Percentiles rank a stretch among this genome's conserved stretches.
These are phyloP conservation scores for Phragmatobia fuliginosa DNA, from an alignment of 2,888 invertebrate genomes.

Conservation along the genomic window DNA sequence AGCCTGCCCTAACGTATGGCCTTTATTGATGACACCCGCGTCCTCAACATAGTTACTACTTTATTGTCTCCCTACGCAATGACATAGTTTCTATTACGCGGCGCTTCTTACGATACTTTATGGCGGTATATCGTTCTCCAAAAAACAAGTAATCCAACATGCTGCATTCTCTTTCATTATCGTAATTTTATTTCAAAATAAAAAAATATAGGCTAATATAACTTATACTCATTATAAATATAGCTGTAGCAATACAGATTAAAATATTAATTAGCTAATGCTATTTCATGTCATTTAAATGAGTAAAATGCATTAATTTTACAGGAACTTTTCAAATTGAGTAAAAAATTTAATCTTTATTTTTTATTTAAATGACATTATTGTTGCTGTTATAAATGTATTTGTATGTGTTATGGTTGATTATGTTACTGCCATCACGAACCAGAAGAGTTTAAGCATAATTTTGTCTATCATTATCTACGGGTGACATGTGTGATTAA, in stretches of 20 bases:
- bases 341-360: too few relatives aligned
- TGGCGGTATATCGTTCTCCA: constrained; percentile 59
- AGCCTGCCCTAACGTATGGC: constrained; percentile 80
- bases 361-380: too few relatives aligned
- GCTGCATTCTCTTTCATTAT: constrained; percentile 44
- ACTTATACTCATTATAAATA: neutral
- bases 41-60: constrained; percentile 69
- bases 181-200: constrained; percentile 43
- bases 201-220: constrained; percentile 29
- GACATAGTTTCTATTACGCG: constrained; percentile 75
- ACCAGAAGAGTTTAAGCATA: neutral
- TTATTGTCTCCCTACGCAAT: constrained; percentile 72
- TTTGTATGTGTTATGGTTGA: too few relatives aligned
- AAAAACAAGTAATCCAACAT: constrained; percentile 43
- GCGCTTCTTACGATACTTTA: constrained; percentile 75
- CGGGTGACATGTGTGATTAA: constrained; percentile 76
- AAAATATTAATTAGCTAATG: neutral
- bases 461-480: constrained; percentile 31
- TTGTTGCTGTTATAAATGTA: too few relatives aligned
- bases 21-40: constrained; percentile 81
- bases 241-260: neutral
- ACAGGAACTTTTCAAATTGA: too few relatives aligned
- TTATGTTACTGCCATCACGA: too few relatives aligned
- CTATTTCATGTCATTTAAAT: too few relatives aligned
- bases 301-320: too few relatives aligned